phyloP scores from a whole-genome alignment of 2,797 vertebrate species.

The Petrocephalus schoutedeni region DNA sequence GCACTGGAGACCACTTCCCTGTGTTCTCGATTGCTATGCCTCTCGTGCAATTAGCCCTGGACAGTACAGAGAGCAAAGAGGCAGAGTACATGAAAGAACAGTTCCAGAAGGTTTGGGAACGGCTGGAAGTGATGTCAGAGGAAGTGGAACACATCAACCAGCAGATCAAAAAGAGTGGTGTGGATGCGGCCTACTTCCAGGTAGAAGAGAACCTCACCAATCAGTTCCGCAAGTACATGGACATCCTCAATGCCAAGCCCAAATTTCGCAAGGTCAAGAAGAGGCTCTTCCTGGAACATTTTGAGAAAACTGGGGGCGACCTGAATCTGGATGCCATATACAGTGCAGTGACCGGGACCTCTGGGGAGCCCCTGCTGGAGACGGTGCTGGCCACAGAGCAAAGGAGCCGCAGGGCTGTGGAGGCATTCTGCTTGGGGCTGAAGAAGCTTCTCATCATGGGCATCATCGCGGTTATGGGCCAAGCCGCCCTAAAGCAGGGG shows the following conservation, averaged over 20 bases:
- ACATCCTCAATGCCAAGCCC: slow-evolving; percentile 30
- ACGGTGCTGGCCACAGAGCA: slow-evolving; percentile 26
- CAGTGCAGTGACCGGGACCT: slow-evolving; percentile 54
- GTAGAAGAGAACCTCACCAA: slow-evolving; percentile 67
- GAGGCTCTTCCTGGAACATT: slow-evolving; percentile 64
- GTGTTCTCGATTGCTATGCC: slow-evolving; percentile 68
- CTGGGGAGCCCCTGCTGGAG: slow-evolving; percentile 54
- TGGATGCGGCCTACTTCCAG: slow-evolving; percentile 60
- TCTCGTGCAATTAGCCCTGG: slow-evolving; percentile 60
- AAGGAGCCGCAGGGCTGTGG: slow-evolving; percentile 26
- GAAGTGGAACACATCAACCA: slow-evolving; percentile 62
- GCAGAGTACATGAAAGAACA: slow-evolving; percentile 67
- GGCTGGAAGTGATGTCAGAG: slow-evolving; percentile 62
- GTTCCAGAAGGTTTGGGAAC: slow-evolving; percentile 68
- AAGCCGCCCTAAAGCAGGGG: slow-evolving; percentile 60
- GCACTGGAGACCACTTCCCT: slow-evolving; percentile 65
- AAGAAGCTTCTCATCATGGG: slow-evolving; percentile 42
- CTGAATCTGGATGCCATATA: slow-evolving; percentile 31
- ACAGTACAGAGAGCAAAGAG: slow-evolving; percentile 73
- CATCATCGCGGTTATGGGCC: slow-evolving; percentile 65
- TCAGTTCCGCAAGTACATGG: slow-evolving; percentile 37
- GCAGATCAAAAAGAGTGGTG: slow-evolving; percentile 64
- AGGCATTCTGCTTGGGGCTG: slow-evolving; percentile 28
- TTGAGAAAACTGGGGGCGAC: slow-evolving; percentile 46
- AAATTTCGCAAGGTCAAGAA: slow-evolving; percentile 59